Base-by-base conservation (phyloP, 2,797 vertebrate genomes). In the Odontamblyopus lacepedii region DNA sequence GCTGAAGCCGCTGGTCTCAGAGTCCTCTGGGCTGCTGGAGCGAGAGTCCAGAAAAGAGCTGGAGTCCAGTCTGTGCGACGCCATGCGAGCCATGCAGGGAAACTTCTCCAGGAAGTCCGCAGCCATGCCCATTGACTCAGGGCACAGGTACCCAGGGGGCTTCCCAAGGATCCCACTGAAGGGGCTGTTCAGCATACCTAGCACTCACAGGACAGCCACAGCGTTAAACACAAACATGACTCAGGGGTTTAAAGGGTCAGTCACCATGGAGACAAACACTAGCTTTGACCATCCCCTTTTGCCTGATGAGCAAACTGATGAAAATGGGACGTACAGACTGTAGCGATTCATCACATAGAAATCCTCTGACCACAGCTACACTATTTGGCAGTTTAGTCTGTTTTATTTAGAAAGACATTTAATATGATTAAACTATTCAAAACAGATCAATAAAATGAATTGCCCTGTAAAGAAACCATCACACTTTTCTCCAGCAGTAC, bases 1-100 rank as follows among this genome's bases (percentile, higher is more conserved):
- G 92, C 98, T 99, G 91, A 99, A 98, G 67, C 98, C 97, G 30
- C 98, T 99, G 80, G 97, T 98, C 85, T 99, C 98, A 0, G 98
- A 99, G 90, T 99, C 98, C 0, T 97, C 97, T 13, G 98, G 98
- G 79, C 98, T 99, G 92, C 96, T 98, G 78, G 97, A 99, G 55
- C 97, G 96, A 0, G 97, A 99, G 83, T 98, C 97, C 90, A 98
- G 78, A 70, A 98, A 93, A 63, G 96, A 97, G 50, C 95, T 94
- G 0, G 95, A 96, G 67, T 98, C 96, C 90, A 97, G 86, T 29
- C 96, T 94, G 32, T 93, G 91, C 18, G 57, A 60, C 23, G 85
- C 94, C 88, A 97, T 94, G 69, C 96, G 94, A 0, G 95, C 86
- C 2, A 96, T 93, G 0, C 93, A 89, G 6, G 97, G 93, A 81